Conservation (phyloP, 2,797 vertebrate genomes). For the Tachyglossus aculeatus region DNA sequence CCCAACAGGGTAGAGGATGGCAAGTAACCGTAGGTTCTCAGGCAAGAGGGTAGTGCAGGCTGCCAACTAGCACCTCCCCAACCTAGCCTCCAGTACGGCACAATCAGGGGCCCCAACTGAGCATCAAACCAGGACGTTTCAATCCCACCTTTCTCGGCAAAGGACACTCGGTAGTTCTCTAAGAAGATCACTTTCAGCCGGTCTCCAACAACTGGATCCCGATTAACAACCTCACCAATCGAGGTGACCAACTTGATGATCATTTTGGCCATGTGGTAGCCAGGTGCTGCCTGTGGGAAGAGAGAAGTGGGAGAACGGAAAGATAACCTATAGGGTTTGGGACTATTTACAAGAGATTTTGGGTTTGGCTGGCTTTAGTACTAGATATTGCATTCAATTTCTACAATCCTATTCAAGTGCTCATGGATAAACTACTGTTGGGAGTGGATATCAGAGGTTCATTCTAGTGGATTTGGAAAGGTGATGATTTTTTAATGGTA, state of each 20-base stretch:
- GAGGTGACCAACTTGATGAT: conserved; percentile 88
- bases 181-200: conserved; percentile 85
- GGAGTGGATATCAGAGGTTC: too few relatives aligned
- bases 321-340: neutral
- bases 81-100: too few relatives aligned
- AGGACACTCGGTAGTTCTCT: conserved; percentile 86
- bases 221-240: conserved; percentile 81
- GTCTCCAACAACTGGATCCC: conserved; percentile 82
- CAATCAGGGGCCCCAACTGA: neutral
- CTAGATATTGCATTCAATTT: too few relatives aligned
- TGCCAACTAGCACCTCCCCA: too few relatives aligned
- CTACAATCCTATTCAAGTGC: too few relatives aligned
- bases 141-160: conserved; percentile 84
- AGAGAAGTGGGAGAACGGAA: neutral
- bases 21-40: too few relatives aligned
- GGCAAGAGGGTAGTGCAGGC: too few relatives aligned
- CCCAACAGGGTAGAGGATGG: too few relatives aligned
- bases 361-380: too few relatives aligned
- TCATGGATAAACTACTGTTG: too few relatives aligned
- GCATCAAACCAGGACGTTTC: neutral
- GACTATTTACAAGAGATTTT: neutral
- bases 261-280: conserved; percentile 90
- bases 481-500: too few relatives aligned
- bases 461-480: too few relatives aligned
- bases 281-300: conserved; percentile 80